Evolutionary conservation across 2,113 vertebrate genomes (phyloP), one percentile per base, ranked within the genome.

Genomic region (Kryptolebias marmoratus): DNA sequence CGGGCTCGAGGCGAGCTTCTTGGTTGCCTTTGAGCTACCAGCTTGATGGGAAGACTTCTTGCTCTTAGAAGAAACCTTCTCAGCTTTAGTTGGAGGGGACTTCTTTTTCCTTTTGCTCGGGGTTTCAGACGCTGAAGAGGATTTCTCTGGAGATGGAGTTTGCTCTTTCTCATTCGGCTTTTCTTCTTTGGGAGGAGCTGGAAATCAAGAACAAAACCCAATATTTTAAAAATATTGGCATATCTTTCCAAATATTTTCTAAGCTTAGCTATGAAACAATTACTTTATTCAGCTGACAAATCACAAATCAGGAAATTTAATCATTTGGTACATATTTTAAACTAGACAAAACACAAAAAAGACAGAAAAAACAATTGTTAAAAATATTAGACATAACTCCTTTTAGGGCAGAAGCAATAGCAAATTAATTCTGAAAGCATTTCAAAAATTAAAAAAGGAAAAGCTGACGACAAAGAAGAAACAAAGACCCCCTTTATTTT

Each of bases 101-200:
- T 86, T 91, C 75, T 92, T 93, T 47, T 68, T 84, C 64, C 54
- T 81, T 88, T 85, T 90, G 68, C 64, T 69, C 14, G 66, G 73
- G 4, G 72, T 31, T 11, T 73, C 2, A 5, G 86, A 68, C 0
- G 56, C 66, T 9, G 50, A 4, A 5, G 76, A 30, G 4, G 82
- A 53, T 58, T 90, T 92, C 60, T 91, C 91, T 1, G 79, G 49
- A 47, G 82, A 7, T 4, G 72, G 36, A 0, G 65, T 14, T 1
- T 64, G 55, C 48, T 93, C 91, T 67, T 92, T 92, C 60, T 92
- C 93, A 44, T 15, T 80, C 47, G 62, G 86, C 83, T 75, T 87
- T 56, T 93, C 92, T 80, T 93, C 92, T 84, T 86, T 85, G 1
- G 73, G 39, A 32, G 88, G 84, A 18, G 90, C 85, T 91, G 73